Percentiles rank a stretch among this genome's conserved stretches.
Conservation (phyloP, 1,140 invertebrate species). For the Diplogasteroides magnus region DNA sequence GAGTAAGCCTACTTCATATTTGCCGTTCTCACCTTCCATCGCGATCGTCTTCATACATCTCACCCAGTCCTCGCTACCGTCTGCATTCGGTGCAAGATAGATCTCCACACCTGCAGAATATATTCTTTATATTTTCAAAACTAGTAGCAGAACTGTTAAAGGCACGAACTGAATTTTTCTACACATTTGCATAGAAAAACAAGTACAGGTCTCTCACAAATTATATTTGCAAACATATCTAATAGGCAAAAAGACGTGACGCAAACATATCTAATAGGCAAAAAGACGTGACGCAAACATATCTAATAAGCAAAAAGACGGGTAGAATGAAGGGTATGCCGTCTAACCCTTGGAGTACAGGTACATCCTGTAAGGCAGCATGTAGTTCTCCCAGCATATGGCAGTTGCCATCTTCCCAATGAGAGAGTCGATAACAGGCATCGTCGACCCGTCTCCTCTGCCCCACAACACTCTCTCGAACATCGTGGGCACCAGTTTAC, state of each 20-base stretch:
- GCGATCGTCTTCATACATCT: conserved; percentile 42
- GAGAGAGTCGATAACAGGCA: conserved; percentile 40
- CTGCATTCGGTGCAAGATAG: conserved; percentile 46
- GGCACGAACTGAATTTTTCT: no score
- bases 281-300: no score
- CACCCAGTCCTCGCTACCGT: conserved; percentile 47
- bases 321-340: not conserved
- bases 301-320: no score
- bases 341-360: conserved; percentile 36
- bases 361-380: conserved; percentile 40
- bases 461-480: conserved; percentile 50
- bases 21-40: conserved; percentile 38
- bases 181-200: no score
- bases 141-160: no score
- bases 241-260: no score
- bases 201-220: no score
- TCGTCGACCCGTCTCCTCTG: conserved; percentile 48
- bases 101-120: conserved; percentile 39
- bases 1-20: not conserved
- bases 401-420: conserved; percentile 47
- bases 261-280: no score
- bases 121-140: no score
- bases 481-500: conserved; percentile 49
- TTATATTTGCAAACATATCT: no score
- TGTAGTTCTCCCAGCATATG: conserved; percentile 56